These are phyloP conservation scores for Spicauda simplicius DNA, from an alignment of 2,888 invertebrate genomes.

Conservation along the genomic window DNA sequence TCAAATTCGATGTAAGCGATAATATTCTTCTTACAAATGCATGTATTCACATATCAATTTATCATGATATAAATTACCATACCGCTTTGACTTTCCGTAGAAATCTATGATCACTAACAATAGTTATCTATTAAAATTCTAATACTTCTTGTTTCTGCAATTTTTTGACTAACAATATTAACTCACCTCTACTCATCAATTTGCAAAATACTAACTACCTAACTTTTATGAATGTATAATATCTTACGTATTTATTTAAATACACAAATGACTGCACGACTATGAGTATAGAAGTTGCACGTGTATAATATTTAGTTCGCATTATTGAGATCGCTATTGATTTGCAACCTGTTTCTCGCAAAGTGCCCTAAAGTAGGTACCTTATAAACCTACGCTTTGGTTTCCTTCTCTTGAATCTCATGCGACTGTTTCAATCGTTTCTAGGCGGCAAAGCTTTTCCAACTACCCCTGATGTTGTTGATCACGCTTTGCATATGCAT, in stretches of 20 bases:
- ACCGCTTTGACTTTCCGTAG: conserved; percentile 14
- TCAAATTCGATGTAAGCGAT: conserved; percentile 85
- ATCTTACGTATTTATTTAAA: background rate
- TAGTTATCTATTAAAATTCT: conserved; percentile 41
- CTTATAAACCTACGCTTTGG: conserved; percentile 18
- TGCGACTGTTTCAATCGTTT: conserved; percentile 81
- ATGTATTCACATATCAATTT: conserved; percentile 15
- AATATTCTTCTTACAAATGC: conserved; percentile 20
- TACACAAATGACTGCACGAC: conserved; percentile 15
- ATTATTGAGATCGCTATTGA: conserved; percentile 9
- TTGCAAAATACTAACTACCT: conserved; percentile 67
- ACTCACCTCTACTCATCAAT: conserved; percentile 62
- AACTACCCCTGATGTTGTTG: conserved; percentile 86
- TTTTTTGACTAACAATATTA: conserved; percentile 59
- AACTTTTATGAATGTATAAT: conserved; percentile 7
- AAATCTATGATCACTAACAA: conserved; percentile 32
- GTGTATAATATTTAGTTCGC: conserved; percentile 2
- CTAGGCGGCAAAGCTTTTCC: conserved; percentile 84
- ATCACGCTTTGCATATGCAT: conserved; percentile 86
- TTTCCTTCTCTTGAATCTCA: conserved; percentile 58
- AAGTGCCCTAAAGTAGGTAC: conserved; percentile 1
- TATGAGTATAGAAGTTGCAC: conserved; percentile 5
- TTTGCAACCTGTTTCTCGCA: conserved; percentile 3
- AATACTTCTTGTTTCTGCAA: conserved; percentile 39
- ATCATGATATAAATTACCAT: conserved; percentile 11